Percentiles rank a stretch among this genome's conserved stretches.
Evolutionary conservation across 2,888 invertebrate genomes (phyloP).

Genomic region (Aporophyla lueneburgensis): DNA sequence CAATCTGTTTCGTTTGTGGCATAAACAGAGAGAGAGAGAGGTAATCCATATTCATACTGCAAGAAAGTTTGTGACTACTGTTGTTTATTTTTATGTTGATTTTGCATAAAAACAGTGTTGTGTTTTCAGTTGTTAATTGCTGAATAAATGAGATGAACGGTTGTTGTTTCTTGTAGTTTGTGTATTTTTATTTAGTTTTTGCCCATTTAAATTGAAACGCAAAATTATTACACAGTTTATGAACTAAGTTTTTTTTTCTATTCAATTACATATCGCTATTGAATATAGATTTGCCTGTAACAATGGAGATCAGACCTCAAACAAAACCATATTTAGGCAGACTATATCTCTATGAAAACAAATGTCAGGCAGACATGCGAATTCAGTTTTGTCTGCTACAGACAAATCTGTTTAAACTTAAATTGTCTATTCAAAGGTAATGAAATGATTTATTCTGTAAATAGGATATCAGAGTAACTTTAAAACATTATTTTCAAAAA

Average conservation of each 20-base stretch:
- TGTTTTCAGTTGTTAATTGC: conserved; percentile 28
- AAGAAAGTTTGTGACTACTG: conserved; percentile 33
- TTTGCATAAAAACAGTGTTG: conserved; percentile 33
- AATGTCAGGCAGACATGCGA: neutral
- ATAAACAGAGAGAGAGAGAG: conserved; percentile 13
- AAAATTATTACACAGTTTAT: neutral
- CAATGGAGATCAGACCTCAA: neutral
- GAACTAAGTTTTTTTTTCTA: neutral
- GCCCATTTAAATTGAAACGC: neutral
- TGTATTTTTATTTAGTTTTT: neutral
- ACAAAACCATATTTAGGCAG: neutral
- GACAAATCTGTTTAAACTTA: neutral
- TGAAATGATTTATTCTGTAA: neutral
- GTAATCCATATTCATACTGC: conserved; percentile 55
- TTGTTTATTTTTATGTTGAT: conserved; percentile 35
- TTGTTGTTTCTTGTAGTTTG: conserved; percentile 7
- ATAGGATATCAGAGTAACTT: neutral
- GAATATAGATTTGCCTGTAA: neutral
- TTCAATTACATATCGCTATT: neutral
- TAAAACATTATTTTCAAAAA: neutral
- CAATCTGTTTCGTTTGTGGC: conserved; percentile 38
- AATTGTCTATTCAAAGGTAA: neutral
- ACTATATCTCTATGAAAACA: neutral
- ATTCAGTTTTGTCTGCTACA: neutral
- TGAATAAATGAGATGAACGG: conserved; percentile 32